These are phyloP conservation scores for Vipera ursinii DNA, from an alignment of 2,797 vertebrate species.

Conservation along the genomic window DNA sequence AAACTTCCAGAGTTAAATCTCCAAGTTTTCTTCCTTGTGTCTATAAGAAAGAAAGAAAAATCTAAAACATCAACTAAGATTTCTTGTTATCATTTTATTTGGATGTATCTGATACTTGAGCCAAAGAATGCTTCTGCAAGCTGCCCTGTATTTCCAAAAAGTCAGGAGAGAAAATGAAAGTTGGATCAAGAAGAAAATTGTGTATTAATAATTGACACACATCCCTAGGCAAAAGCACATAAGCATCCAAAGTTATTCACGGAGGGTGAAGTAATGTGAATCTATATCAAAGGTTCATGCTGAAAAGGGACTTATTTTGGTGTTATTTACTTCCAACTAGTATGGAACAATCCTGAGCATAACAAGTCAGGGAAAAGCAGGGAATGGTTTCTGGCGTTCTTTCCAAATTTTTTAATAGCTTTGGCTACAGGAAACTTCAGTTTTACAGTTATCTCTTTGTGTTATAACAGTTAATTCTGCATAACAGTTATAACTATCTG, in stretches of 20 bases:
- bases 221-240: background rate
- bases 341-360: background rate
- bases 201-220: slow-evolving; percentile 23
- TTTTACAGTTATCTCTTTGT: no score
- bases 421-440: background rate
- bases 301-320: background rate
- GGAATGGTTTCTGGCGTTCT: background rate
- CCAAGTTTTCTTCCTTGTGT: background rate
- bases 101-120: background rate
- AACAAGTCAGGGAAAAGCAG: background rate
- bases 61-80: background rate
- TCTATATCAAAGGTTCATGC: background rate
- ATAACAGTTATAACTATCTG: background rate
- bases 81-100: background rate
- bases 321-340: background rate
- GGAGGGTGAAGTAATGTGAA: background rate
- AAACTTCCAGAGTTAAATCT: background rate
- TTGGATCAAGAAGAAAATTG: background rate
- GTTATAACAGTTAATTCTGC: background rate
- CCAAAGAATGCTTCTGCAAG: background rate
- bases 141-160: background rate
- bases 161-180: background rate
- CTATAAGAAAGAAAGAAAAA: background rate
- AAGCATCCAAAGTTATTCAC: background rate
- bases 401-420: background rate